Base-by-base conservation (phyloP, 92 coral and sea anemone species). In the Epizoanthus scotinus region DNA sequence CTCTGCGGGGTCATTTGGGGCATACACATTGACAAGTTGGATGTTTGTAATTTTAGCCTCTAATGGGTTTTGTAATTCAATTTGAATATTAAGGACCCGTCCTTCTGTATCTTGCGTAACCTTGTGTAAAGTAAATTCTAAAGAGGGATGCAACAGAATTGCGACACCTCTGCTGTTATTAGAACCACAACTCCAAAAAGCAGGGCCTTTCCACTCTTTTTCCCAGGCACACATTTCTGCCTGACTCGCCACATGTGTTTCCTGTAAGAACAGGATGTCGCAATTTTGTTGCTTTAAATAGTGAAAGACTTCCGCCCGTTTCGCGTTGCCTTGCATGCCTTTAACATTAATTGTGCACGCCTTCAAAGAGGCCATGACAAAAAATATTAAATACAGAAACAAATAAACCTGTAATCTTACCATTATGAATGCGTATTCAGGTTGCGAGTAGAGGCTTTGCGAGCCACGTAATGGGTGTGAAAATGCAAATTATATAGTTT, bases 251-350 rank as follows among this genome's bases (percentile, higher is more conserved):
- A 20, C 68, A 38, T 78, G 72, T 0, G 66, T 61, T 12, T 78
- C 83, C 24, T 78, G 83, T 26, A 78, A 26, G 21, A 78, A 78
- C 22, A 29, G 19, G 21, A 78, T 78, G 44, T 78, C 83, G 55
- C 58, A 44, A 27, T 63, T 40, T 9, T 34, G 36, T 8, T 19
- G 26, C 19, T 15, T 36, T 12, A 78, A 22, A 40, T 34, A 78
- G 5, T 62, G 55, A 28, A 78, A 78, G 10, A 63, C 22, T 5
- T 61, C 28, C 12, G n/a, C 20, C 10, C 73, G 53, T 18, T 78
- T 62, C 13, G 58, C n/a, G 29, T 63, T 28, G 28, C 63, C 83
- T 21, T 10, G 58, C 28, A 78, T 28, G 8, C 82, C 72, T 8
- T 79, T 79, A n/a, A 79, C 72, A 47, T 38, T 63, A 24, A 79